phyloP scores from a whole-genome alignment of 2,888 invertebrate species.

The Hetaerina titia region DNA sequence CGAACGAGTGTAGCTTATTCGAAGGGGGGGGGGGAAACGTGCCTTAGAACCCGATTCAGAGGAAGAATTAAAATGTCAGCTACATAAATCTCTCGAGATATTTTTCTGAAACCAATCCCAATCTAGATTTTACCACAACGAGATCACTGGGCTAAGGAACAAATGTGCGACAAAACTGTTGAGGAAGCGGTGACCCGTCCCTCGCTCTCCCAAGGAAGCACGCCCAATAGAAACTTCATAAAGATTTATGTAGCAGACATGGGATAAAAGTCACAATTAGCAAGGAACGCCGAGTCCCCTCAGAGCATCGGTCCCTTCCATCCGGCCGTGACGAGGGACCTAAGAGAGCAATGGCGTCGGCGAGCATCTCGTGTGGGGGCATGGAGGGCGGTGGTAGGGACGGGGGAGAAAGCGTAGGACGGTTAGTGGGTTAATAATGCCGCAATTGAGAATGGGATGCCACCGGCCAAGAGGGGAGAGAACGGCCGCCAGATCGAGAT shows the following conservation, averaged over 20 bases:
- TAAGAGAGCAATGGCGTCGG: background rate
- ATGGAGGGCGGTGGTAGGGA: background rate
- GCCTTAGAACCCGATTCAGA: background rate
- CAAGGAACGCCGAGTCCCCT: background rate
- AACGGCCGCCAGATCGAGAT: background rate
- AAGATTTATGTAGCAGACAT: slow-evolving; percentile 6
- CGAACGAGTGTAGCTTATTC: background rate
- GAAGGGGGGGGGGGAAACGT: background rate
- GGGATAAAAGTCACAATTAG: background rate
- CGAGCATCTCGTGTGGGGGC: too few relatives aligned
- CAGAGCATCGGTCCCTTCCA: background rate
- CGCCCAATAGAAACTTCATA: background rate
- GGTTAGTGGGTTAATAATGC: slow-evolving; percentile 17
- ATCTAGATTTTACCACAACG: background rate
- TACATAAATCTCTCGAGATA: background rate
- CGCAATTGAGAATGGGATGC: slow-evolving; percentile 2
- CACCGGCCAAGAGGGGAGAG: background rate
- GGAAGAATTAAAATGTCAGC: background rate
- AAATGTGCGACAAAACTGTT: too few relatives aligned
- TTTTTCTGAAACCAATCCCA: too few relatives aligned
- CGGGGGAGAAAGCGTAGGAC: background rate
- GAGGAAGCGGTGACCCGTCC: background rate
- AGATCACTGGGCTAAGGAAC: too few relatives aligned
- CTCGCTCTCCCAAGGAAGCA: background rate
- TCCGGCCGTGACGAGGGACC: background rate